A percentile compares a stretch with the other conserved stretches of the same genome.
These are phyloP conservation scores for Gopherus flavomarginatus DNA, from an alignment of 2,113 vertebrate genomes.

Conservation along the genomic window DNA sequence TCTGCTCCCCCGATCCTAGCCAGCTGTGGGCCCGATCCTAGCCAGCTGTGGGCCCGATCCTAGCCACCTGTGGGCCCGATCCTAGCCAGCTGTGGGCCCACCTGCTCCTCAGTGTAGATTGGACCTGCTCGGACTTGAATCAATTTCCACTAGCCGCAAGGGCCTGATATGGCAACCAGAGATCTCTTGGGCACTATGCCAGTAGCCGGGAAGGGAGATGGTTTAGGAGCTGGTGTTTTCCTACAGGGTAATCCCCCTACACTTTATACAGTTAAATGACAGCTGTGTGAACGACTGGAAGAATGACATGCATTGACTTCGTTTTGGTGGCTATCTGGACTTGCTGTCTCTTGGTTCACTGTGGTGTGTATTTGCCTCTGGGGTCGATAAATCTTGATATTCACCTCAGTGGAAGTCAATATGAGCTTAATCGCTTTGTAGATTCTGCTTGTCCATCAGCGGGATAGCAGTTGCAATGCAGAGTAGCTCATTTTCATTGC, in stretches of 20 bases:
- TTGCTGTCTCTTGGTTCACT: background rate
- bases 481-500: background rate
- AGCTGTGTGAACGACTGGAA: background rate
- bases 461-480: background rate
- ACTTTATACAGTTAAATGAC: background rate
- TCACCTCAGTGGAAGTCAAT: background rate
- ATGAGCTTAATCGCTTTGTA: background rate
- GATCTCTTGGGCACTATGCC: background rate
- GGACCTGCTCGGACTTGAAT: background rate
- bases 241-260: background rate
- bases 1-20: background rate
- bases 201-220: background rate
- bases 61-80: background rate
- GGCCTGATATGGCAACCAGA: background rate
- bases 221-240: background rate
- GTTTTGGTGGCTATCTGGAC: fast-evolving
- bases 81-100: background rate
- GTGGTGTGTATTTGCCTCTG: background rate
- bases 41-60: background rate
- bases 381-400: background rate
- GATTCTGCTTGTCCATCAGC: fast-evolving
- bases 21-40: background rate
- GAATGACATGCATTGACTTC: background rate
- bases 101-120: background rate
- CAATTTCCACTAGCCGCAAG: background rate